These are phyloP conservation scores for Fregata magnificens DNA, from an alignment of 2,113 vertebrate genomes.

Conservation along the genomic window DNA sequence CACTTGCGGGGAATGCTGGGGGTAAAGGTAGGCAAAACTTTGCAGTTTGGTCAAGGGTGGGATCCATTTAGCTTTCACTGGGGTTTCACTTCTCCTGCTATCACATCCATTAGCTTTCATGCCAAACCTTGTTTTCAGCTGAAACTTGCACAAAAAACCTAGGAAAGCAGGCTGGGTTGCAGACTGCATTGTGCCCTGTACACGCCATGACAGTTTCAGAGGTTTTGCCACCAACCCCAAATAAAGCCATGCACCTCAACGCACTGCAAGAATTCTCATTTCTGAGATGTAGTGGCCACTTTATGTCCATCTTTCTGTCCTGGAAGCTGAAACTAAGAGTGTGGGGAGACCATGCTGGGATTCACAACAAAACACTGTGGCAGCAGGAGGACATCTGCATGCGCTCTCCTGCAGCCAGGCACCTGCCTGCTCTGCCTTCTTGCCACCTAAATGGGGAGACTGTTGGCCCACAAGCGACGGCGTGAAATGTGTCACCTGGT, in stretches of 20 bases:
- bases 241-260: background rate
- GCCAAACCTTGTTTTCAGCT: background rate
- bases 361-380: background rate
- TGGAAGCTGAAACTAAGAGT: background rate
- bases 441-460: background rate
- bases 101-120: conserved; percentile 29
- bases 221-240: background rate
- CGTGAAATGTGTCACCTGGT: background rate
- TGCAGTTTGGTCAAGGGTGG: background rate
- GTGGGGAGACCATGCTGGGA: background rate
- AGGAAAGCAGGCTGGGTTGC: background rate
- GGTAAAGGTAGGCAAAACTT: background rate
- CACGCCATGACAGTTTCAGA: rapidly evolving
- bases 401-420: background rate
- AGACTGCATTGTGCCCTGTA: background rate
- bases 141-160: background rate
- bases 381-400: background rate
- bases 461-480: background rate
- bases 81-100: conserved; percentile 17
- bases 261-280: background rate
- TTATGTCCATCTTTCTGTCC: background rate
- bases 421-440: background rate
- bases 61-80: background rate
- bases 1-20: conserved; percentile 12
- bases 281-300: background rate